These are phyloP conservation scores for Lamellibrachia columna DNA, from an alignment of 2,888 invertebrate genomes.

Conservation along the genomic window DNA sequence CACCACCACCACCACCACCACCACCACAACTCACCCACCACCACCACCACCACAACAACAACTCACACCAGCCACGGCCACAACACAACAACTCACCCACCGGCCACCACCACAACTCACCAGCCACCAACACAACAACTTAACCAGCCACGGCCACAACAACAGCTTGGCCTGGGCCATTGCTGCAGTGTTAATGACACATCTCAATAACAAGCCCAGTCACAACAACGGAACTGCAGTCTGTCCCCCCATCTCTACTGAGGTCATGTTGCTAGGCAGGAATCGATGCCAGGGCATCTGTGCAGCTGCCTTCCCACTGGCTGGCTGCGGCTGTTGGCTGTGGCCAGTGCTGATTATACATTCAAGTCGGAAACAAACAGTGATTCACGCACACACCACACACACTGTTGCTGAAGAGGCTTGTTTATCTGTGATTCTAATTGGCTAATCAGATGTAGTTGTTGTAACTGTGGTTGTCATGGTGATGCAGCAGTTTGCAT, in stretches of 20 bases:
- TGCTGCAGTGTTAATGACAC: background rate
- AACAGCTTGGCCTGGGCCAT: background rate
- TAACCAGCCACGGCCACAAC: background rate
- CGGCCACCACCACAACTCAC: background rate
- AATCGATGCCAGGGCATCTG: background rate
- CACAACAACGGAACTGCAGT: background rate
- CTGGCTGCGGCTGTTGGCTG: background rate
- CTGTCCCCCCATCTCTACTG: background rate
- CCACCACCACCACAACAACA: background rate
- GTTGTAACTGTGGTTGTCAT: background rate
- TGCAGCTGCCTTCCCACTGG: background rate
- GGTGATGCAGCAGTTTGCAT: background rate
- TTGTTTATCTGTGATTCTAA: slow-evolving; percentile 12
- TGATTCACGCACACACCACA: background rate
- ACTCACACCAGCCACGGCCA: background rate
- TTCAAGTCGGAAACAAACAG: slow-evolving; percentile 1
- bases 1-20: background rate
- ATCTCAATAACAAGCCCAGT: background rate
- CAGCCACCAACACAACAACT: background rate
- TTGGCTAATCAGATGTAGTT: background rate
- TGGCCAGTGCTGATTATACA: background rate
- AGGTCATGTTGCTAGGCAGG: slow-evolving; percentile 10
- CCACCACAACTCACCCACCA: too few relatives aligned
- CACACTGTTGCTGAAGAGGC: background rate
- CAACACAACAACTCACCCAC: background rate